Percentiles rank a stretch among this genome's conserved stretches.
Conservation (phyloP, 1,140 invertebrate species). For the Glomeris maerens region DNA sequence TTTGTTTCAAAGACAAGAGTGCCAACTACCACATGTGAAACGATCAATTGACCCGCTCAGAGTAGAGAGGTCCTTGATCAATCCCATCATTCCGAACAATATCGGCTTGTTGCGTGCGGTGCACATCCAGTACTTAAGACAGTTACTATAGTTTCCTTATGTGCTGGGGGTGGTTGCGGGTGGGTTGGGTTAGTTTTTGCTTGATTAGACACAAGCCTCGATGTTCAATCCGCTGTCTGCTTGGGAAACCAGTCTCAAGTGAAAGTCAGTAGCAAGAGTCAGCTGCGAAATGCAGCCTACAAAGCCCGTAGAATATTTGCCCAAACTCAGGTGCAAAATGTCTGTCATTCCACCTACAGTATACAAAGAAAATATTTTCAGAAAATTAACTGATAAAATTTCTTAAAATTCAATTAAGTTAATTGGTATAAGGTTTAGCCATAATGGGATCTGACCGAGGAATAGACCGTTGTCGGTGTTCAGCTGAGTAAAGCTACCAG, state of each 20-base stretch:
- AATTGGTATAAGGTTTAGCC: background rate
- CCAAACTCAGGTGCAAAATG: conserved; percentile 45
- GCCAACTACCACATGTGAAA: too few relatives aligned
- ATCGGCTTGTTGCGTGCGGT: too few relatives aligned
- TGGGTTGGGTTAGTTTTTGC: too few relatives aligned
- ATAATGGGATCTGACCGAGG: conserved; percentile 48
- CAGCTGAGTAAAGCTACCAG: conserved; percentile 64
- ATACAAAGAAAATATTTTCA: conserved; percentile 8
- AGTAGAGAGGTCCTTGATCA: too few relatives aligned
- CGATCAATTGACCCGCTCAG: too few relatives aligned
- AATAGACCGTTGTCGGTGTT: conserved; percentile 71
- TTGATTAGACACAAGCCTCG: conserved; percentile 28
- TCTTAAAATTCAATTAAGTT: conserved; percentile 8
- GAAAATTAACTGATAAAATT: conserved; percentile 4
- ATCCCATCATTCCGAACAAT: too few relatives aligned
- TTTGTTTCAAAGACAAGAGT: too few relatives aligned
- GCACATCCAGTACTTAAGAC: too few relatives aligned
- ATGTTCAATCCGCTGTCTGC: conserved; percentile 40
- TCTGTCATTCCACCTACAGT: conserved; percentile 58
- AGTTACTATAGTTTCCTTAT: too few relatives aligned
- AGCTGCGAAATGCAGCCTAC: conserved; percentile 65
- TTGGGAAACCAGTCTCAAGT: conserved; percentile 43
- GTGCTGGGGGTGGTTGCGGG: too few relatives aligned
- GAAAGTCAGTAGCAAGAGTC: conserved; percentile 58
- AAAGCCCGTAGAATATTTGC: conserved; percentile 54